A percentile compares a stretch with the other conserved stretches of the same genome.
Evolutionary conservation across 2,888 invertebrate genomes (phyloP).

Genomic region (Folsomia candida): DNA sequence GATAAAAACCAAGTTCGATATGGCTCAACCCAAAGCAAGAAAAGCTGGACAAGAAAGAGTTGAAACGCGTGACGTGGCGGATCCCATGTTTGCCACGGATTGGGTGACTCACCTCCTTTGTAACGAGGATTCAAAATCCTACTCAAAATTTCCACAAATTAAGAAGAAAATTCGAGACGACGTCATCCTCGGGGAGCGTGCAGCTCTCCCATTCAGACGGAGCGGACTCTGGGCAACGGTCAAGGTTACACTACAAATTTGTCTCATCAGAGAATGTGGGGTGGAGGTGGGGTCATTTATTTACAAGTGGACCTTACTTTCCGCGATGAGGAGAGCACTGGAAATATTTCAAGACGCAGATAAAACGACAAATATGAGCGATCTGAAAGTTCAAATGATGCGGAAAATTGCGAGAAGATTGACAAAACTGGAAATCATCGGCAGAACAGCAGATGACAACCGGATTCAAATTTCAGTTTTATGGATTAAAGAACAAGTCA

Average conservation of each 20-base stretch:
- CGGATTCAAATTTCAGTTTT: background rate
- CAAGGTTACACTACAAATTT: conserved; percentile 16
- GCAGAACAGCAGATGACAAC: background rate
- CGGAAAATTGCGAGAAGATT: conserved; percentile 23
- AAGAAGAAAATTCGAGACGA: conserved; percentile 26
- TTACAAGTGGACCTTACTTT: conserved; percentile 22
- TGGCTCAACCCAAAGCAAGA: background rate
- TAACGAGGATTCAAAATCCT: background rate
- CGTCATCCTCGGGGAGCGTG: background rate
- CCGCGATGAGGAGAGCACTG: background rate
- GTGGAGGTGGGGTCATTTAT: conserved; percentile 1
- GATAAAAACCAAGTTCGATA: background rate
- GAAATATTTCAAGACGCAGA: background rate
- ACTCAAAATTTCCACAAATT: conserved; percentile 9
- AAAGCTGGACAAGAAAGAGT: background rate
- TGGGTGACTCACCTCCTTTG: conserved; percentile 16
- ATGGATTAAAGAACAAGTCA: background rate
- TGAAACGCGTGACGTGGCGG: conserved; percentile 17
- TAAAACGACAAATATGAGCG: background rate
- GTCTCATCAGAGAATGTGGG: conserved; percentile 12
- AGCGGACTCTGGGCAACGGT: conserved; percentile 15
- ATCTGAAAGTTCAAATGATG: conserved; percentile 13
- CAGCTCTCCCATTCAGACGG: conserved; percentile 5
- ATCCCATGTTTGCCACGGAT: conserved; percentile 17
- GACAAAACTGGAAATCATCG: conserved; percentile 12